Evolutionary conservation across 2,113 vertebrate species (phyloP).

Genomic region (Cardinalis cardinalis): DNA sequence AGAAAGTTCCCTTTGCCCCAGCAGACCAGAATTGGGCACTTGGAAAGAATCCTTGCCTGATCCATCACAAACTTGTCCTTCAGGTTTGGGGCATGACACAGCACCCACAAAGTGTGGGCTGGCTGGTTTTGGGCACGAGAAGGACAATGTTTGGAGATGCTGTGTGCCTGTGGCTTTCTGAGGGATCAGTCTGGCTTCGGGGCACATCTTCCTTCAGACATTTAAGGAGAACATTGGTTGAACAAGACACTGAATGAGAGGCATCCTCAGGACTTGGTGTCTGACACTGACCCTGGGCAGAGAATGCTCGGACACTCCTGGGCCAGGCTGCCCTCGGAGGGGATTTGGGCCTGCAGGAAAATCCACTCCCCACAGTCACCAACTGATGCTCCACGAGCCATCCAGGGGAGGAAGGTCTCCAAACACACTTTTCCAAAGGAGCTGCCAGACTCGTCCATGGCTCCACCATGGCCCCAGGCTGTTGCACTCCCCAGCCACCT

Average conservation of each 20-base stretch:
- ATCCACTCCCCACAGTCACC: neutral
- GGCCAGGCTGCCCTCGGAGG: neutral
- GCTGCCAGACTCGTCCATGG: neutral
- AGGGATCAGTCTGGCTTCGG: neutral
- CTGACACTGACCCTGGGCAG: neutral
- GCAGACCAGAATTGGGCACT: neutral
- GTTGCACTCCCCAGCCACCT: neutral
- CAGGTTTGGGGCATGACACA: neutral
- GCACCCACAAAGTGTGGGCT: neutral
- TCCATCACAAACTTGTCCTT: neutral
- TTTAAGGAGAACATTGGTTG: neutral
- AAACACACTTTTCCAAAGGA: neutral
- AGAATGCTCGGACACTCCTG: neutral
- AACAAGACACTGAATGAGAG: neutral
- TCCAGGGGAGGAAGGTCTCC: neutral
- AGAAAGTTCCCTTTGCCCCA: neutral
- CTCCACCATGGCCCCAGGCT: neutral
- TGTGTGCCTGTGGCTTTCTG: accelerated
- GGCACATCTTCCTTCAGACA: neutral
- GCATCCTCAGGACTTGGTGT: neutral
- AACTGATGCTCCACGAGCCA: neutral
- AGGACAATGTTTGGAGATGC: neutral
- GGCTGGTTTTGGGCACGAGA: accelerated
- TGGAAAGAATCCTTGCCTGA: neutral
- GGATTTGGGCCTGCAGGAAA: neutral